A percentile compares a stretch with the other conserved stretches of the same genome.
Conservation (phyloP, 2,888 invertebrate genomes). For the Chrysolina americana region DNA sequence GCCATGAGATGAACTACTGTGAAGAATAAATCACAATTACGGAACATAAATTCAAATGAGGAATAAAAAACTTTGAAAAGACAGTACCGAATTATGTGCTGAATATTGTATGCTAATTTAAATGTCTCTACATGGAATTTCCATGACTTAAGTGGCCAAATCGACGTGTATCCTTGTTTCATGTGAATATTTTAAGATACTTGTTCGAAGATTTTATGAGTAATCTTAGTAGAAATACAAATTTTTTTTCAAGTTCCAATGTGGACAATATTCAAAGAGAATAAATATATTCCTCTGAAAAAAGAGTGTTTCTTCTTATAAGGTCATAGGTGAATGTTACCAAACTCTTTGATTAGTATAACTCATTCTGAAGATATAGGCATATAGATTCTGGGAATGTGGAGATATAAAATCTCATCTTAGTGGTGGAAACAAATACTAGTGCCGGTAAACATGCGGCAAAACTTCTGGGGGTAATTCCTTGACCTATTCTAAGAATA, state of each 20-base stretch:
- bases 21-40: background rate
- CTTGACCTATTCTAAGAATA: too few species aligned
- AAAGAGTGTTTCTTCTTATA: background rate
- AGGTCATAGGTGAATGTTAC: too few species aligned
- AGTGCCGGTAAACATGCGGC: too few species aligned
- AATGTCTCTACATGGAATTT: background rate
- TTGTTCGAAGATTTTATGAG: background rate
- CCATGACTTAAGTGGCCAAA: background rate
- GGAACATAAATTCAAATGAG: background rate
- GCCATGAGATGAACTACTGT: background rate
- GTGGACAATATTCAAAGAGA: background rate
- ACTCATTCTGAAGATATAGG: too few species aligned
- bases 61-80: background rate
- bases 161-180: background rate
- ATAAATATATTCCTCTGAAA: background rate
- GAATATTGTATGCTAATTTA: background rate
- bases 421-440: too few species aligned
- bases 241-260: too few species aligned
- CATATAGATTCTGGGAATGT: too few species aligned
- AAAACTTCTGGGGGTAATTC: too few species aligned
- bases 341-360: too few species aligned
- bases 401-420: too few species aligned
- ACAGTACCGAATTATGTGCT: background rate
- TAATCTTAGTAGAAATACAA: background rate
- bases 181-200: background rate